Evolutionary conservation across 2,797 vertebrate species (phyloP).

Genomic region (Thamnophis elegans): DNA sequence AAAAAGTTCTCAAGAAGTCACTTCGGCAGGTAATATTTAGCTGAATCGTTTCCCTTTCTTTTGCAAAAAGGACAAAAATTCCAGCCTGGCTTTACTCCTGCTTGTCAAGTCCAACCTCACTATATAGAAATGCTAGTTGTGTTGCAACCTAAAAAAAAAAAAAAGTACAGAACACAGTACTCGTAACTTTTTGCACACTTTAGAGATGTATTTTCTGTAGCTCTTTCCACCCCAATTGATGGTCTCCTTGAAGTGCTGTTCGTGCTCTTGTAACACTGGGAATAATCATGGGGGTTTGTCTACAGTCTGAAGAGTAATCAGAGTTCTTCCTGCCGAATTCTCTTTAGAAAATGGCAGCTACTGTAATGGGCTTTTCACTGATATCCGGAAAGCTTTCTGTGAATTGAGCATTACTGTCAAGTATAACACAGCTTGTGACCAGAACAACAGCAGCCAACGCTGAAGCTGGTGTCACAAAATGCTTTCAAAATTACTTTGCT

Average conservation of each 20-base stretch:
- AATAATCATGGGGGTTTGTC: conserved; percentile 27
- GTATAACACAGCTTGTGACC: conserved; percentile 25
- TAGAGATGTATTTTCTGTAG: conserved; percentile 6
- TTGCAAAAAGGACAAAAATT: neutral
- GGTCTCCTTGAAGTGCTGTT: neutral
- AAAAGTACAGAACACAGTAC: conserved; percentile 25
- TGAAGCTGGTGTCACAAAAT: conserved; percentile 3
- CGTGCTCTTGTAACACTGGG: neutral
- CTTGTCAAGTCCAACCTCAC: conserved; percentile 77
- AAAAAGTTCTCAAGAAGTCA: neutral
- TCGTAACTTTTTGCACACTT: neutral
- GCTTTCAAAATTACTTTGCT: conserved; percentile 29
- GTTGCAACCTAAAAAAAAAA: conserved; percentile 80
- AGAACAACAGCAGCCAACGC: conserved; percentile 21
- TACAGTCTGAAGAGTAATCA: conserved; percentile 25
- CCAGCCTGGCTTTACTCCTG: conserved; percentile 19
- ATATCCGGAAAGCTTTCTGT: conserved; percentile 46
- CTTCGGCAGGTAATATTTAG: neutral
- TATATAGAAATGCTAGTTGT: conserved; percentile 86
- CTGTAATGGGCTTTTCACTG: conserved; percentile 11
- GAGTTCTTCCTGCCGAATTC: conserved; percentile 24
- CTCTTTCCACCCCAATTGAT: neutral
- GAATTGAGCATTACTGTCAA: conserved; percentile 26
- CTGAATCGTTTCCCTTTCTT: neutral
- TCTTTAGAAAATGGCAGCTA: conserved; percentile 6